Conservation (phyloP, 92 coral and sea anemone genomes). For the Pocillopora meandrina region DNA sequence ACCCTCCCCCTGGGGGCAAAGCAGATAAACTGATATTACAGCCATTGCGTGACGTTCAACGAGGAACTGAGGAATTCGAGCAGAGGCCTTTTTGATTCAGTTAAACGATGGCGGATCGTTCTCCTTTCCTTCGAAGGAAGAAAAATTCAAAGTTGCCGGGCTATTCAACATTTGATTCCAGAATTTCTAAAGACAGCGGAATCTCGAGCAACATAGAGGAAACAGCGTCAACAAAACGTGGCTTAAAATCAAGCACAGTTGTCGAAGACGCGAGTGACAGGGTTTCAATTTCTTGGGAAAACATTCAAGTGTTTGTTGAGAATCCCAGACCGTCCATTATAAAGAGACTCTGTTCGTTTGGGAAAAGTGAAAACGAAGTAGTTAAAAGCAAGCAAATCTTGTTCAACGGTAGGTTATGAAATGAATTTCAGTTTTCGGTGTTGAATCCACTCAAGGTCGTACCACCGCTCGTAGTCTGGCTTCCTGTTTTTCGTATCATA, state of each 20-base stretch:
- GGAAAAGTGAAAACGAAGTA: neutral
- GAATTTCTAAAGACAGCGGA: constrained; percentile 17
- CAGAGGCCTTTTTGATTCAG: neutral
- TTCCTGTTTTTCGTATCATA: no score
- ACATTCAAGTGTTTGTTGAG: constrained; percentile 57
- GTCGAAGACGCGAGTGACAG: constrained; percentile 21
- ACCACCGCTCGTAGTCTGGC: no score
- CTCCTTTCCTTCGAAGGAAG: constrained; percentile 1
- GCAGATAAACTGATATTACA: neutral
- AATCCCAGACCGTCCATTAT: constrained; percentile 7
- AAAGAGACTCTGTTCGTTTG: constrained; percentile 23
- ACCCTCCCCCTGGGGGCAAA: no score
- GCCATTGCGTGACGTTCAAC: neutral
- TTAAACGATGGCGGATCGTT: neutral
- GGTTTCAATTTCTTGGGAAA: constrained; percentile 56
- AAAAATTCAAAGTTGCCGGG: neutral
- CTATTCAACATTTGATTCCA: constrained; percentile 21
- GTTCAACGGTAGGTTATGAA: constrained; percentile 15
- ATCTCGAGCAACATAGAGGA: constrained; percentile 1
- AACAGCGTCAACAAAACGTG: neutral
- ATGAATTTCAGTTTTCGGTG: neutral
- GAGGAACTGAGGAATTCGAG: no score
- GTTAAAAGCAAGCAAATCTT: constrained; percentile 23
- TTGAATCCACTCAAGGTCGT: neutral
- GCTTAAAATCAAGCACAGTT: neutral